Conservation (phyloP, 2,797 vertebrate species). For the Amniataba percoides region DNA sequence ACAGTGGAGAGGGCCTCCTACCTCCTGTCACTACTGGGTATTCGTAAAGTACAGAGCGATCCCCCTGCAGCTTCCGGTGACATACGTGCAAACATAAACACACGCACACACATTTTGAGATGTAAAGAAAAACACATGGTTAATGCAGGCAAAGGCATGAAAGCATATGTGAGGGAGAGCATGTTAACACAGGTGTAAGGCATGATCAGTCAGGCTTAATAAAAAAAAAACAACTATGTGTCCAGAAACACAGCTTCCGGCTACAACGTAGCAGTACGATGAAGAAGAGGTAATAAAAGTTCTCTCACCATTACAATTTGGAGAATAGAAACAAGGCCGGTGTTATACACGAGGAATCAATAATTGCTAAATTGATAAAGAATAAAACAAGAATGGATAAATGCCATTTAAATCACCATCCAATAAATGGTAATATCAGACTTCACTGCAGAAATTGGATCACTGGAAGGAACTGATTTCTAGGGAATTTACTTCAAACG, state of each 20-base stretch:
- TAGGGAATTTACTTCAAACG: not conserved
- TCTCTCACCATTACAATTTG: not conserved
- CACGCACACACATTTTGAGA: conserved; percentile 17
- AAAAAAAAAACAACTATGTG: conserved; percentile 13
- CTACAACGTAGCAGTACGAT: conserved; percentile 2
- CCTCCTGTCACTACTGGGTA: conserved; percentile 58
- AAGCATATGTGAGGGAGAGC: not conserved
- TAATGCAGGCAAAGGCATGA: not conserved
- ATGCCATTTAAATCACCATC: not conserved
- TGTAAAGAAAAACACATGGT: not conserved
- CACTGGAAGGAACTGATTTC: not conserved
- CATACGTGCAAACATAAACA: conserved; percentile 12
- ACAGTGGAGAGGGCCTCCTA: conserved; percentile 42
- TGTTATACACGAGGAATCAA: not conserved
- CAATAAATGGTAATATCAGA: not conserved
- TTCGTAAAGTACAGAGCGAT: conserved; percentile 43
- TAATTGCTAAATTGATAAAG: not conserved
- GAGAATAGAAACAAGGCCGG: not conserved
- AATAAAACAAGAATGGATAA: not conserved
- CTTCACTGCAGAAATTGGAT: not conserved
- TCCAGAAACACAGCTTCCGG: not conserved
- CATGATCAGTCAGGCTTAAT: not conserved
- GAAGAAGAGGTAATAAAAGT: not conserved
- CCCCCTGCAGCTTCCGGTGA: conserved; percentile 37
- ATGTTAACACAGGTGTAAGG: not conserved